phyloP scores from a whole-genome alignment of 2,888 invertebrate species.

The Monopis laevigella region DNA sequence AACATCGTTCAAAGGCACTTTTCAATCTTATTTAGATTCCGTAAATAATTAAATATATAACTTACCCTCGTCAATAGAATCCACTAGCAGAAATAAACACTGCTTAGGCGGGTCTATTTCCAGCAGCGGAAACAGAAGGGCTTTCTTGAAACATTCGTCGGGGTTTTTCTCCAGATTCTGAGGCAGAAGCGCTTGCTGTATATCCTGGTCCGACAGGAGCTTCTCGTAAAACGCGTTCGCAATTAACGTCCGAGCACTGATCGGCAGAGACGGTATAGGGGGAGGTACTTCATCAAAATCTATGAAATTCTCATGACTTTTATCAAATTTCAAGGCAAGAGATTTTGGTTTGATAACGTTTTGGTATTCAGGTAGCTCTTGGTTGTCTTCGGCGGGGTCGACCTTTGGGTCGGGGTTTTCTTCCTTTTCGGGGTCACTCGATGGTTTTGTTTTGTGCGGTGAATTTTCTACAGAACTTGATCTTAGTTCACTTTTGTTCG shows the following conservation, averaged over 20 bases:
- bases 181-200: constrained; percentile 81
- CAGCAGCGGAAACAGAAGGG: constrained; percentile 85
- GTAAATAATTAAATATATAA: constrained; percentile 10
- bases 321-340: background rate
- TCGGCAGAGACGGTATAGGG: constrained; percentile 57
- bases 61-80: constrained; percentile 87
- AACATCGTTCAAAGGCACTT: too few species aligned
- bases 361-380: constrained; percentile 49
- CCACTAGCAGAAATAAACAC: constrained; percentile 85
- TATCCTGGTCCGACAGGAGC: constrained; percentile 77
- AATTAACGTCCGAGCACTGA: constrained; percentile 50
- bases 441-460: constrained; percentile 29
- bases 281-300: constrained; percentile 42
- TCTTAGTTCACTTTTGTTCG: constrained; percentile 43
- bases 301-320: constrained; percentile 27
- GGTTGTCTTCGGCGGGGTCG: background rate
- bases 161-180: constrained; percentile 88
- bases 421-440: constrained; percentile 22
- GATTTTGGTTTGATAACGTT: constrained; percentile 34
- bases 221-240: constrained; percentile 85
- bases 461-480: constrained; percentile 44
- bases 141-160: constrained; percentile 90
- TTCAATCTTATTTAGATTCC: too few species aligned
- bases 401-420: background rate
- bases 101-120: constrained; percentile 89